A percentile compares a stretch with the other conserved stretches of the same genome.
phyloP scores from a whole-genome alignment of 2,797 vertebrate genomes.

The Peromyscus aztecus region DNA sequence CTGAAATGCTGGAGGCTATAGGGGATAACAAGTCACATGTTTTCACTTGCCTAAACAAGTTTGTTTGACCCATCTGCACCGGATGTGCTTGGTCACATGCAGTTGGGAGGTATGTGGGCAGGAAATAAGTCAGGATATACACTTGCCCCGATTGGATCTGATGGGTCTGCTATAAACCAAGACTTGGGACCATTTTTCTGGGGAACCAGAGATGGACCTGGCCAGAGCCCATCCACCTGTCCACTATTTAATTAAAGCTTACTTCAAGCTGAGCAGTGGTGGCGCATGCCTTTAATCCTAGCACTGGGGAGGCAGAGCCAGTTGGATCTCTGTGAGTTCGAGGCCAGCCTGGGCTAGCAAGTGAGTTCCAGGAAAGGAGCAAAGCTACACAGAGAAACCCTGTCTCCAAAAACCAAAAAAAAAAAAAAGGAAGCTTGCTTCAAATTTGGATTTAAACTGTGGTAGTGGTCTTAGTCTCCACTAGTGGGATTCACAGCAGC shows the following conservation, averaged over 20 bases:
- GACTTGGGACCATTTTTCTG: not conserved
- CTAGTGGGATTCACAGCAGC: not conserved
- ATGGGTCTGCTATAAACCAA: not conserved
- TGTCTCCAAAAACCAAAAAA: too few species aligned
- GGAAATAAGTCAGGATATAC: not conserved
- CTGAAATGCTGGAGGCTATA: not conserved
- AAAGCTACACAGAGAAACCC: too few species aligned
- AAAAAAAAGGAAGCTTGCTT: not conserved
- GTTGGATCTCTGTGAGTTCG: too few species aligned
- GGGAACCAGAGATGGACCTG: not conserved
- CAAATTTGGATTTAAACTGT: not conserved
- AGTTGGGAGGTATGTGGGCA: not conserved
- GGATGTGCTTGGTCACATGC: not conserved
- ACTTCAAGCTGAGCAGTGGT: not conserved
- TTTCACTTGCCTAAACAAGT: not conserved
- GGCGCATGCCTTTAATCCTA: too few species aligned
- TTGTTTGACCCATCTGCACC: not conserved
- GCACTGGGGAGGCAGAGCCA: too few species aligned
- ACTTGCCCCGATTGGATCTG: not conserved
- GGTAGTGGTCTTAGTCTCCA: not conserved
- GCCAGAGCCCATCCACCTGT: not conserved
- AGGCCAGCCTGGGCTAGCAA: too few species aligned
- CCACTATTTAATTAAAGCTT: not conserved
- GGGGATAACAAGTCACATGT: not conserved
- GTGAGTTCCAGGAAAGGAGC: too few species aligned